A percentile compares a stretch with the other conserved stretches of the same genome.
These are phyloP conservation scores for Ectemnius lituratus DNA, from an alignment of 2,888 invertebrate genomes.

Conservation along the genomic window DNA sequence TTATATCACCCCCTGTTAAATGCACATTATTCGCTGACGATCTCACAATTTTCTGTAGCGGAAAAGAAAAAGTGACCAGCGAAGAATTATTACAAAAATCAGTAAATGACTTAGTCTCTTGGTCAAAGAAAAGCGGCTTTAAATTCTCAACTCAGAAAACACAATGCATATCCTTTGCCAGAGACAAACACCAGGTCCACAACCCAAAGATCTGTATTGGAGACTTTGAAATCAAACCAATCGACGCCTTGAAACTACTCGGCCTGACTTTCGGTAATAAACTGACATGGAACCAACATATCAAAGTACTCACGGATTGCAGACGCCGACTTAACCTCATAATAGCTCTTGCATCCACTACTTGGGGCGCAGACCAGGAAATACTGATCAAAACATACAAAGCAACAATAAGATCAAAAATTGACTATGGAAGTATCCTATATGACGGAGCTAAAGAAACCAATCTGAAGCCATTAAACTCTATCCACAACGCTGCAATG, in stretches of 20 bases:
- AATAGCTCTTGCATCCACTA: conserved; percentile 24
- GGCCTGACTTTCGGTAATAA: conserved; percentile 48
- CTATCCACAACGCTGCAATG: background rate
- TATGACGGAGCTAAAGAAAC: background rate
- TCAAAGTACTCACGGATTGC: conserved; percentile 6
- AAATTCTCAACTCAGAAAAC: conserved; percentile 48
- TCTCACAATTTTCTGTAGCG: conserved; percentile 15
- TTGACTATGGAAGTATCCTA: background rate
- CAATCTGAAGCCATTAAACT: background rate
- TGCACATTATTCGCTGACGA: conserved; percentile 12
- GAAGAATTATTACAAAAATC: background rate
- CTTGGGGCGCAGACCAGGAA: conserved; percentile 31
- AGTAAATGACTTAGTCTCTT: conserved; percentile 5
- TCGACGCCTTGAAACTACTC: conserved; percentile 22
- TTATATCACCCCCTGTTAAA: background rate
- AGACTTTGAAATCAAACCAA: conserved; percentile 12
- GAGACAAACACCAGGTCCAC: background rate
- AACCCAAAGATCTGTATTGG: conserved; percentile 14
- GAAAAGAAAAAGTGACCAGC: background rate
- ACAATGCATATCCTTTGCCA: conserved; percentile 24
- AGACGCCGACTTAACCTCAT: conserved; percentile 27
- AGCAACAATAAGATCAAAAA: background rate
- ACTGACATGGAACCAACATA: conserved; percentile 48
- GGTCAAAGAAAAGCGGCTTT: conserved; percentile 37
- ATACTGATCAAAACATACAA: background rate